Evolutionary conservation across 1,140 invertebrate genomes (phyloP), one percentile per base, ranked within the genome.

Genomic region (Theocolax elegans): DNA sequence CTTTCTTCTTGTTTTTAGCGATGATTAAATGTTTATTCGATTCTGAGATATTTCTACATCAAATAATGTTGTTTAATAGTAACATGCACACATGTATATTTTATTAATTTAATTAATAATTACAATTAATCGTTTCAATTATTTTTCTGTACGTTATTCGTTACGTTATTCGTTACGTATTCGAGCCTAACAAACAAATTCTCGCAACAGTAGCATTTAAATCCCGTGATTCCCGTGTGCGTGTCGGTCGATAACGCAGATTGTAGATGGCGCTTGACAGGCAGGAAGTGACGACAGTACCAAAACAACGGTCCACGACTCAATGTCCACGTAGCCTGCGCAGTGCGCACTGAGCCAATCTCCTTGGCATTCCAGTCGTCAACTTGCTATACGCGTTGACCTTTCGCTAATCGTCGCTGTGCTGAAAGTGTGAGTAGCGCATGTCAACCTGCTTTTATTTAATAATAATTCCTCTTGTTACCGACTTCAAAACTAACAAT

Each of bases 241-340:
- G 54, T 19, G 9, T 9, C 23, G 25, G 19, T 3, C 31, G 31
- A 35, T 10, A 35, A 35, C 4, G 31, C 27, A 21, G 15, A 21
- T n/a, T 12, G 54, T 21, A 21, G 15, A 21, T n/a, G 17, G 54
- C 54, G 58, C 58, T 17, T 21, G 6, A 15, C 4, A n/a, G 6
- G 10, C 13, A 38, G 58, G 58, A 60, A n/a, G 40, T 60, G 58
- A 60, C 42, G 58, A 44, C 31, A 25, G 8, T 12, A 27, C 21
- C 40, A 63, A 63, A 63, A 63, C 59, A 63, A 60, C 58, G 58
- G 38, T 58, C 51, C n/a, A 31, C 8, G 6, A 7, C 12, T 51
- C 21, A 15, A 59, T 31, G 59, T 48, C 58, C 59, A 63, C 59
- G 44, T 63, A 48, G n/a, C 15, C 25, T 6, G 23, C 21, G 19